Evolutionary conservation across 2,797 vertebrate genomes (phyloP), one percentile per base, ranked within the genome.

Genomic region (Cheirogaleus major): DNA sequence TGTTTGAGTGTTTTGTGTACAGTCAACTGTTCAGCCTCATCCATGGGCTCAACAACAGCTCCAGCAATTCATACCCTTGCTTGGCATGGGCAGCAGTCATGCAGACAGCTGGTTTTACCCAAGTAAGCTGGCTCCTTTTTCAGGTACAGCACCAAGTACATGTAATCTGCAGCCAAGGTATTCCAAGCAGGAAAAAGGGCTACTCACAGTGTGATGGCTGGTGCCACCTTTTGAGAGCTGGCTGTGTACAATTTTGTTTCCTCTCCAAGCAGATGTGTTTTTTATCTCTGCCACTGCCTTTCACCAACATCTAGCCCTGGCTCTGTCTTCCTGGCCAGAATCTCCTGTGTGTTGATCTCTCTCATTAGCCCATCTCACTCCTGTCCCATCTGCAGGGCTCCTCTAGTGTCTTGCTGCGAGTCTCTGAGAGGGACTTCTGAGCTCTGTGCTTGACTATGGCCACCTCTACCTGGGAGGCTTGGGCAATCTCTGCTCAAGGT

Each of bases 301-400:
- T 57, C 17, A 17, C 52, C n/a, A 4, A 17, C 43, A 23, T 45
- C 78, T 50, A 48, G 57, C 79, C 57, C 59, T 50, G 41, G 35
- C 86, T 69, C 81, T 8, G 13, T 1, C 83, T 45, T 0, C 4
- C 18, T 0, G 0, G 0, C 52, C 23, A 32, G 10, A 6, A 8
- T 35, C 63, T 82, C 48, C 15, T 43, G 17, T 5, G 4, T 5
- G 38, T 35, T 43, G 7, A 12, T 5, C 35, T n/a, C 59, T 79
- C 22, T 69, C 57, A 38, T 73, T 12, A 52, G 27, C 9, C 35
- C 75, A 32, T 23, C 69, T 82, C 22, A 35, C 22, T 30, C 8
- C 0, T 35, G 43, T 61, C 59, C 43, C 18, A 0, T 8, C 69
- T 22, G 12, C 18, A 50, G 17, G 17, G 45, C 4, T 73, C 82